phyloP scores from a whole-genome alignment of 2,888 invertebrate genomes.

The Mesochorus sp. region DNA sequence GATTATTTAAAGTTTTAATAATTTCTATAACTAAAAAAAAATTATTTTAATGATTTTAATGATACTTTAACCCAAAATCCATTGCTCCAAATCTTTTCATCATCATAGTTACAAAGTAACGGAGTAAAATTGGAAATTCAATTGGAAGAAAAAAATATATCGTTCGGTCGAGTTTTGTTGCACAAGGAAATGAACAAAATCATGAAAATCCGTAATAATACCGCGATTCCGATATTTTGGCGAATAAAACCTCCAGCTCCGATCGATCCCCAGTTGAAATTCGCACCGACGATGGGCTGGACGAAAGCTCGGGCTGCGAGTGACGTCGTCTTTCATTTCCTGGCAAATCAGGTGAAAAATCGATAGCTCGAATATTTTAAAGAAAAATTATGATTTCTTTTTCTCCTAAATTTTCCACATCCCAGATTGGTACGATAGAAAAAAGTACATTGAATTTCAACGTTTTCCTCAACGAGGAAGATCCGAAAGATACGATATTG shows the following conservation, averaged over 20 bases:
- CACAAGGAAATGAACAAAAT: constrained; percentile 83
- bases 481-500: constrained; percentile 82
- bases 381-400: not conserved
- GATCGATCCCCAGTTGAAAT: constrained; percentile 75
- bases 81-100: constrained; percentile 69
- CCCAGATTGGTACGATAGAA: constrained; percentile 54
- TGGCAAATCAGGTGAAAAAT: constrained; percentile 64
- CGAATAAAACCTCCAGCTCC: constrained; percentile 82
- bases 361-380: not conserved
- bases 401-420: not conserved
- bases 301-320: constrained; percentile 62
- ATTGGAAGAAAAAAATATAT: constrained; percentile 78
- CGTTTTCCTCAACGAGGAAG: constrained; percentile 82
- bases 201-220: constrained; percentile 84
- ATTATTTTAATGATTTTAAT: not conserved
- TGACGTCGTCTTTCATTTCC: constrained; percentile 68
- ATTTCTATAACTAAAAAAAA: constrained; percentile 10
- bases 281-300: constrained; percentile 61
- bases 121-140: constrained; percentile 84
- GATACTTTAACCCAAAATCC: too few relatives aligned
- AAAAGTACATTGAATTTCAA: constrained; percentile 62
- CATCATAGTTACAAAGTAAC: constrained; percentile 80
- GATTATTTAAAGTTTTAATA: not conserved
- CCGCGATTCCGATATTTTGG: constrained; percentile 84
- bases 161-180: constrained; percentile 84